Evolutionary conservation across 2,113 vertebrate species (phyloP).

Genomic region (Cebus imitator): DNA sequence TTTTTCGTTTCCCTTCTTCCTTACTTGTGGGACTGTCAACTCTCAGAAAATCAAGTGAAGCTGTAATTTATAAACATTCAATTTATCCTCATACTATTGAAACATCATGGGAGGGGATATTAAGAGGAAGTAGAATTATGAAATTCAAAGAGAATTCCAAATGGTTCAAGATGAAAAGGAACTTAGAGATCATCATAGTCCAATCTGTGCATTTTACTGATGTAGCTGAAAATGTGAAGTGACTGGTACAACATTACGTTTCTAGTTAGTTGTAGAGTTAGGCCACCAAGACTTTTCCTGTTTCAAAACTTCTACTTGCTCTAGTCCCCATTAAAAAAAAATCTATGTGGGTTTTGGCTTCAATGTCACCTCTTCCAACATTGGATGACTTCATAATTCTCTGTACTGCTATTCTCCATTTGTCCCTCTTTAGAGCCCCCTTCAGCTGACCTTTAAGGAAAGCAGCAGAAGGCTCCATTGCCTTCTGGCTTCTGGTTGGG

Average conservation of each 20-base stretch:
- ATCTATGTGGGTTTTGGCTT: not conserved
- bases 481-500: not conserved
- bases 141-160: slow-evolving; percentile 9
- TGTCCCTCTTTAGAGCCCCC: not conserved
- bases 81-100: not conserved
- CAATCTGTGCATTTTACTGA: not conserved
- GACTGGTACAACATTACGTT: not conserved
- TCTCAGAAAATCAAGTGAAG: not conserved
- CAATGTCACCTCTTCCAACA: not conserved
- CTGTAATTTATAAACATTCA: slow-evolving; percentile 12
- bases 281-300: not conserved
- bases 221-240: not conserved
- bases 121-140: not conserved
- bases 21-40: not conserved
- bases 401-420: not conserved
- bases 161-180: not conserved
- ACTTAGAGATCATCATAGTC: not conserved
- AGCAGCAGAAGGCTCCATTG: not conserved
- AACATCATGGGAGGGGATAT: not conserved
- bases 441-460: not conserved
- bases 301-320: not conserved
- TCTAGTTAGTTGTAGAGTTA: not conserved
- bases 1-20: not conserved
- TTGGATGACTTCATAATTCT: not conserved
- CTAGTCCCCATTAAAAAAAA: not conserved